These are phyloP conservation scores for Sebastes taczanowskii DNA, from an alignment of 2,797 vertebrate species.

Conservation along the genomic window DNA sequence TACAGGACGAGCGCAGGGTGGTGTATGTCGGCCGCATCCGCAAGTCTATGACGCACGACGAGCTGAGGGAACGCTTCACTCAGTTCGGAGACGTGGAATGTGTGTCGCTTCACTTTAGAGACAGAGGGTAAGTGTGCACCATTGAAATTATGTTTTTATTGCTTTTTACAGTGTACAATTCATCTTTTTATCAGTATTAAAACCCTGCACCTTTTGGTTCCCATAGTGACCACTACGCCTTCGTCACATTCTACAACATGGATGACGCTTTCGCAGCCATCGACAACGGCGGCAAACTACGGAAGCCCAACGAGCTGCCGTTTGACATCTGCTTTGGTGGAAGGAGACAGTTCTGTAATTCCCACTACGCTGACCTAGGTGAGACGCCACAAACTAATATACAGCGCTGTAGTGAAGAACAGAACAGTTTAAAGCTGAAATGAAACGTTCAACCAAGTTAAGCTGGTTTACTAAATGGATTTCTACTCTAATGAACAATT, in stretches of 20 bases:
- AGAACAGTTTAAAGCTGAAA: too few relatives aligned
- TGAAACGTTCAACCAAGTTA: background rate
- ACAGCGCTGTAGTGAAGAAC: background rate
- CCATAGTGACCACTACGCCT: constrained; percentile 91
- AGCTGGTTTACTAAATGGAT: background rate
- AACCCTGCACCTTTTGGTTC: background rate
- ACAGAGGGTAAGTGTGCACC: constrained; percentile 83
- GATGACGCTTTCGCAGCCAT: constrained; percentile 93
- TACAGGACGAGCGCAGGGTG: constrained; percentile 94
- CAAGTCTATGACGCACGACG: constrained; percentile 89
- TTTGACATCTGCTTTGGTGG: constrained; percentile 98
- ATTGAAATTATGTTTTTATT: background rate
- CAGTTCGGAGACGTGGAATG: constrained; percentile 95
- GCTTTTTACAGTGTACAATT: too few relatives aligned
- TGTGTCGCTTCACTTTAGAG: constrained; percentile 94
- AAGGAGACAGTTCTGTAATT: constrained; percentile 93
- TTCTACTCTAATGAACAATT: accelerated
- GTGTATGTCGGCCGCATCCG: constrained; percentile 96
- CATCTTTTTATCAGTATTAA: background rate
- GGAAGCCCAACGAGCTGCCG: constrained; percentile 89
- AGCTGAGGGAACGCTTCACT: constrained; percentile 92
- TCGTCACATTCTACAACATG: constrained; percentile 93
- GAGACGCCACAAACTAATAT: constrained; percentile 2
- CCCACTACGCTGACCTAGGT: constrained; percentile 93
- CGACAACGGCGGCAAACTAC: constrained; percentile 90